phyloP scores from a whole-genome alignment of 1,140 invertebrate species.

The Halictus rubicundus region DNA sequence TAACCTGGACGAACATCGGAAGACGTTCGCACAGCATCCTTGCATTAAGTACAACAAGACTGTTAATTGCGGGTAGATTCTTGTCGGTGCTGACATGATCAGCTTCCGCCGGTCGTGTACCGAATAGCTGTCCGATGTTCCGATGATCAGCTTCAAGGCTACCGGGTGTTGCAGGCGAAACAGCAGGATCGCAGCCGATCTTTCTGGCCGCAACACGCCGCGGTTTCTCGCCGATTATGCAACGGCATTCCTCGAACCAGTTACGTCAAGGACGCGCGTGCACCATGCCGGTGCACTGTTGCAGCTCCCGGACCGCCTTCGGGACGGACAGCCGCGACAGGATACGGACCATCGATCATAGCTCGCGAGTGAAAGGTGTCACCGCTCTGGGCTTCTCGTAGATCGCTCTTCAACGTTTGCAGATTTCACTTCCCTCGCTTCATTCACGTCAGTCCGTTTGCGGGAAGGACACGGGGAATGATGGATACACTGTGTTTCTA shows the following conservation, averaged over 20 bases:
- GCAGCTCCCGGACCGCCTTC: background rate
- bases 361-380: background rate
- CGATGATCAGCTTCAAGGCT: background rate
- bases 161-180: background rate
- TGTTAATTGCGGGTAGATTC: too few relatives aligned
- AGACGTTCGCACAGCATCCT: too few relatives aligned
- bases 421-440: too few relatives aligned
- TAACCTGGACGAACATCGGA: too few relatives aligned
- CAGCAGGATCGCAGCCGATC: conserved; percentile 8
- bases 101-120: too few relatives aligned
- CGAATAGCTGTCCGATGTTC: background rate
- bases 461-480: too few relatives aligned
- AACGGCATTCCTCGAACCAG: conserved; percentile 58
- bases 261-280: conserved; percentile 58
- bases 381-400: background rate
- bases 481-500: too few relatives aligned
- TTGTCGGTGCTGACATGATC: too few relatives aligned
- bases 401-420: too few relatives aligned
- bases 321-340: background rate
- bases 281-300: conserved; percentile 1
- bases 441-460: too few relatives aligned
- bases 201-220: conserved; percentile 17
- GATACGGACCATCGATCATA: conserved; percentile 20
- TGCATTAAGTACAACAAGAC: too few relatives aligned
- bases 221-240: conserved; percentile 49